phyloP scores from a whole-genome alignment of 2,888 invertebrate genomes.

The Micoletzkya japonica region DNA sequence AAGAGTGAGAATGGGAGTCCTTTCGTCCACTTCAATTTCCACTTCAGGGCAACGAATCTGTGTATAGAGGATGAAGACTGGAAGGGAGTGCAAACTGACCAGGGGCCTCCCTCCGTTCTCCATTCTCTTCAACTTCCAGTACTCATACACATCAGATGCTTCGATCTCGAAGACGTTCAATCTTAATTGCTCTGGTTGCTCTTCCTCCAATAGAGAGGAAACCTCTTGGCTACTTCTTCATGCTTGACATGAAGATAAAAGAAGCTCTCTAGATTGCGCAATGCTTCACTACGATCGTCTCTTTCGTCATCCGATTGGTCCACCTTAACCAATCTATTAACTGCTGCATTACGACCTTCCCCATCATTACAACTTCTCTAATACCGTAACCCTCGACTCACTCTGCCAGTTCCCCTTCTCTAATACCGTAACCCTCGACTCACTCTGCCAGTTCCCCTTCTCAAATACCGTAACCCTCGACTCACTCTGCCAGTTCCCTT shows the following conservation, averaged over 20 bases:
- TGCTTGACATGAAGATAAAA: conserved; percentile 39
- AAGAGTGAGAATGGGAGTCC: conserved; percentile 16
- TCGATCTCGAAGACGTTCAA: conserved; percentile 74
- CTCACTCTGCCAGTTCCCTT: too few species aligned
- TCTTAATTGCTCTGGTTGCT: conserved; percentile 13
- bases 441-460: too few species aligned
- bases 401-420: too few species aligned
- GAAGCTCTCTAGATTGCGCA: conserved; percentile 32
- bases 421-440: too few species aligned
- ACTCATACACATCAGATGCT: conserved; percentile 76
- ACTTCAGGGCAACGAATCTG: conserved; percentile 5
- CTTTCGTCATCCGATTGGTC: conserved; percentile 26
- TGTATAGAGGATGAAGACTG: neutral
- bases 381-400: too few species aligned
- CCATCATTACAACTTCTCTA: neutral
- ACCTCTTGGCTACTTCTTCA: conserved; percentile 34
- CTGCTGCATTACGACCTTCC: too few species aligned
- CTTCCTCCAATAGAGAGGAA: neutral
- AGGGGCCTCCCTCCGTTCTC: conserved; percentile 30
- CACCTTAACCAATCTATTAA: neutral
- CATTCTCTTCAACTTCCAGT: conserved; percentile 90
- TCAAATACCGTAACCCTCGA: too few species aligned
- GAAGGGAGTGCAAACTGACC: conserved; percentile 1
- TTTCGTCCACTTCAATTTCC: conserved; percentile 14
- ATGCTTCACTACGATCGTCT: conserved; percentile 30